Base-by-base conservation (phyloP, 2,888 invertebrate genomes). In the Xestia xanthographa region DNA sequence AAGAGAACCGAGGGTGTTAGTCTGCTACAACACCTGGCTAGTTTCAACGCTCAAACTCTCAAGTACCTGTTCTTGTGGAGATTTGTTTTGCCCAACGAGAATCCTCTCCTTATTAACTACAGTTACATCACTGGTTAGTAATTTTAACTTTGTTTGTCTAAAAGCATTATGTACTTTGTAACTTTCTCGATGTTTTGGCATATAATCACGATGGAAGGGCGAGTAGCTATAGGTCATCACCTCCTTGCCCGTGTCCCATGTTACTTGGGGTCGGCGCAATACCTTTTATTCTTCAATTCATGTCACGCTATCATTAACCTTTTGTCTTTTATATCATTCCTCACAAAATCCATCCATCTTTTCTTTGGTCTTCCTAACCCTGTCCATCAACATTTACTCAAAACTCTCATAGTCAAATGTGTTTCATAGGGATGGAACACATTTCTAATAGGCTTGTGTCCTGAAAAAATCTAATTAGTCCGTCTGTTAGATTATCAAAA, bases 11-110 rank as follows among this genome's bases (percentile, higher is more conserved):
- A 96, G 77, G 96, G 95, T 8, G 93, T 95, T 22, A 87, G 91
- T 1, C 83, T 96, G 5, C 86, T 96, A 14, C 94, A 96, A 76
- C 94, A 95, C 67, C 88, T 96, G 0, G 95, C 95, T 6, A 93
- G 93, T 81, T 96, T 95, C 81, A 94, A 93, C 79, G 90, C 95
- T 0, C 73, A 92, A 5, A 89, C 93, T 2, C 92, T 96, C 12
- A 96, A 95, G 86, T 96, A 96, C 86, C 87, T 96, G 63, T 96
- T 95, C 81, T 91, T 96, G 2, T 96, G 96, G 96, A 92, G 94
- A 22, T 96, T 95, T 69, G 94, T 95, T 9, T 87, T 93, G 56
- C 92, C 94, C 38, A 94, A 95, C 75, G 95, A 96, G 83, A 96
- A 96, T 79, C 96, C 96, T 5, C 83, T 95, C 50, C 90, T 95